Evolutionary conservation across 2,888 invertebrate genomes (phyloP).

Genomic region (Notocelia uddmanniana): DNA sequence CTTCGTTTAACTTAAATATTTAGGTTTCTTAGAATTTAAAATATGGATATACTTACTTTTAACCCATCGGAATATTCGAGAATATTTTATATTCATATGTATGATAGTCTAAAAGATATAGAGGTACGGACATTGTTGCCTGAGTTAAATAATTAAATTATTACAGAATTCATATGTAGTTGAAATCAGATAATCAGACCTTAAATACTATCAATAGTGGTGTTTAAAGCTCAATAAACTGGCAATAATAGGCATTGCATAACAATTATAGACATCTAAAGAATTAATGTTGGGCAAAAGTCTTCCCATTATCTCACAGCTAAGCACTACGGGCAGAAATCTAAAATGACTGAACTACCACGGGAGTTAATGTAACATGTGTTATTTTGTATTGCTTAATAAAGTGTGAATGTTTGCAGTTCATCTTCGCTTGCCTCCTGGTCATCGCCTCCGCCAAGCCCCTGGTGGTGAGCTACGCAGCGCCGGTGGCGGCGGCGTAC

Average conservation of each 20-base stretch:
- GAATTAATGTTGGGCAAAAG: neutral
- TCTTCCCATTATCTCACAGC: neutral
- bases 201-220: neutral
- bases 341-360: neutral
- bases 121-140: too few species aligned
- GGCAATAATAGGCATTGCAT: neutral
- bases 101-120: too few species aligned
- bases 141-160: too few species aligned
- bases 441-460: constrained; percentile 71
- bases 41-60: neutral
- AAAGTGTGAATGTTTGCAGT: constrained; percentile 59
- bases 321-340: neutral
- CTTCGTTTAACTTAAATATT: neutral
- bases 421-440: constrained; percentile 84
- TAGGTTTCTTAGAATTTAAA: neutral
- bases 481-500: constrained; percentile 39
- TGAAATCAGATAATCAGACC: neutral
- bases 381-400: neutral
- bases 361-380: neutral
- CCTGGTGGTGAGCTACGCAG: constrained; percentile 52
- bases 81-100: too few species aligned
- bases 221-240: neutral
- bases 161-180: too few species aligned
- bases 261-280: too few species aligned
- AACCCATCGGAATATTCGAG: neutral